phyloP scores from a whole-genome alignment of 2,797 vertebrate species.

The Betta splendens region DNA sequence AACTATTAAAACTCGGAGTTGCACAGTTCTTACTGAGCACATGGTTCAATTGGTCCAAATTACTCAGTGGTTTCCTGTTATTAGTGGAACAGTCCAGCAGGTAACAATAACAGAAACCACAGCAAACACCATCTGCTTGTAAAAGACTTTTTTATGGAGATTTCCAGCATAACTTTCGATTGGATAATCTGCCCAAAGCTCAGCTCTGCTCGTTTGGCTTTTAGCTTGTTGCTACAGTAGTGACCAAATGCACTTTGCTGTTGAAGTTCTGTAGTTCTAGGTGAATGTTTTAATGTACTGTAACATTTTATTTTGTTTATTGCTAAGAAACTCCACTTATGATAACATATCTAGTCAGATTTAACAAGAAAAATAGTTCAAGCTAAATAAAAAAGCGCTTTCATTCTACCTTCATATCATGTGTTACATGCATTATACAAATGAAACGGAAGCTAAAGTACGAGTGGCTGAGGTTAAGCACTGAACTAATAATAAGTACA shows the following conservation, averaged over 20 bases:
- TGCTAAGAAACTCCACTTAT: no score
- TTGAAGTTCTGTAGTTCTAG: neutral
- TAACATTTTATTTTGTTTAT: no score
- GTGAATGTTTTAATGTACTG: no score
- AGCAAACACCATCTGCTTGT: neutral
- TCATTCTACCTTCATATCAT: neutral
- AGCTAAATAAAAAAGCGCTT: no score
- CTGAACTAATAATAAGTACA: neutral
- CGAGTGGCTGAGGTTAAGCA: neutral
- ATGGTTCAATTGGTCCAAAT: slow-evolving; percentile 25
- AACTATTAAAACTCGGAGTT: neutral
- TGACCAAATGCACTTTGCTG: neutral
- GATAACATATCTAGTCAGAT: no score
- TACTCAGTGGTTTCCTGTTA: slow-evolving; percentile 18
- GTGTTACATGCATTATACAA: no score
- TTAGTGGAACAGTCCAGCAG: slow-evolving; percentile 14
- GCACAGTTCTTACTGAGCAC: slow-evolving; percentile 1
- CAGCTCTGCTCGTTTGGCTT: neutral
- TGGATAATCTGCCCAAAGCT: no score
- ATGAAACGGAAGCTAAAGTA: neutral
- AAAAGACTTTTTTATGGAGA: neutral
- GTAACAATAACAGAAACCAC: slow-evolving; percentile 28
- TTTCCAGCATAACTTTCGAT: neutral
- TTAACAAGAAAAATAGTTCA: no score
- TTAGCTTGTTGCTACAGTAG: neutral